Percentiles rank a stretch among this genome's conserved stretches.
Conservation (phyloP, 2,888 invertebrate species). For the Colostygia pectinataria region DNA sequence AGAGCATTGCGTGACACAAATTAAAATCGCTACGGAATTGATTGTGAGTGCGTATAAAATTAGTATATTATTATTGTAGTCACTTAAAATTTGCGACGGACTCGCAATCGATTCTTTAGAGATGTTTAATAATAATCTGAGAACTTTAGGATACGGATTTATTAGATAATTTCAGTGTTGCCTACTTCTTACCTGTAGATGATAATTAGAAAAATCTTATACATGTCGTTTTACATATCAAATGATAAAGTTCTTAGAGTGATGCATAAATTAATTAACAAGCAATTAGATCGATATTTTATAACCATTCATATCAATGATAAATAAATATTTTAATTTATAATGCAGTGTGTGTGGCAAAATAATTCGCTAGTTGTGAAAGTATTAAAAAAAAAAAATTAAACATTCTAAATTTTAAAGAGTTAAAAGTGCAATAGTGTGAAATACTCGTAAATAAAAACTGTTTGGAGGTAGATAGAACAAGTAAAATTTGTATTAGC, state of each 20-base stretch:
- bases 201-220: conserved; percentile 45
- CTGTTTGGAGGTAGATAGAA: conserved; percentile 23
- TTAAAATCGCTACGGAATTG: neutral
- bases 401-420: neutral
- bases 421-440: too few species aligned
- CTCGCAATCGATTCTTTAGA: too few species aligned
- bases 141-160: too few species aligned
- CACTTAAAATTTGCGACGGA: too few species aligned
- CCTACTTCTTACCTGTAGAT: conserved; percentile 36
- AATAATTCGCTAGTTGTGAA: neutral
- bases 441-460: neutral
- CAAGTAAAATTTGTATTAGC: conserved; percentile 42
- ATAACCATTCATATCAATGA: conserved; percentile 35
- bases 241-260: conserved; percentile 53
- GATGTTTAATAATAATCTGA: too few species aligned
- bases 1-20: neutral
- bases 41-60: neutral
- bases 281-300: conserved; percentile 38
- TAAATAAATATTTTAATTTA: conserved; percentile 13
- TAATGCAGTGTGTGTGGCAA: conserved; percentile 7
- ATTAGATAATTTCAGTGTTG: conserved; percentile 14
- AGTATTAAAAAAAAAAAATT: too few species aligned
- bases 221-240: conserved; percentile 71
- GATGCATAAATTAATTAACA: conserved; percentile 57
- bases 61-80: neutral